Conservation (phyloP, 1,140 invertebrate genomes). For the Procambarus virginalis region DNA sequence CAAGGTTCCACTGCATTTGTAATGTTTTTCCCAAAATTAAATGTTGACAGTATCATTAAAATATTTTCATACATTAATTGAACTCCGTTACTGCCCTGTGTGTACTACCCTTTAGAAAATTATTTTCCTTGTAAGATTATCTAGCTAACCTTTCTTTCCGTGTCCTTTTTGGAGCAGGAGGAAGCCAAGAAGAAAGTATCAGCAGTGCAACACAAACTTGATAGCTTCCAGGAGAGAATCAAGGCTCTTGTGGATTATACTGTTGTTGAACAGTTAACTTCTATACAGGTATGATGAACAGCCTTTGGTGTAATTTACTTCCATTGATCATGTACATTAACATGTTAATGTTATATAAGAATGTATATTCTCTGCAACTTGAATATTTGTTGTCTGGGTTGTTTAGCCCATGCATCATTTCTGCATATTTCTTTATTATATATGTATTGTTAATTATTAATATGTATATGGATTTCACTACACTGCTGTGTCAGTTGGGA, state of each 20-base stretch:
- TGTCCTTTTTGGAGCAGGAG: constrained; percentile 29
- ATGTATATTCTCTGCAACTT: too few relatives aligned
- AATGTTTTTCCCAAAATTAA: not conserved
- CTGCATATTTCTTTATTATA: too few relatives aligned
- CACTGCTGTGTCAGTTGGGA: too few relatives aligned
- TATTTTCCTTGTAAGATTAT: not conserved
- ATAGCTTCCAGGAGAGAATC: constrained; percentile 65
- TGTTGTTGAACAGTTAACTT: constrained; percentile 58
- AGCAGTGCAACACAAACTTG: constrained; percentile 44
- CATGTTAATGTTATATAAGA: too few relatives aligned
- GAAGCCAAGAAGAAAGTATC: constrained; percentile 40
- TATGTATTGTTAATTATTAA: too few relatives aligned
- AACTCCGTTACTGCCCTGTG: not conserved
- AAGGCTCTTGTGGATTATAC: constrained; percentile 60
- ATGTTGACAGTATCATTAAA: not conserved
- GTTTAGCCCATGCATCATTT: too few relatives aligned
- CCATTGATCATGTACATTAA: too few relatives aligned
- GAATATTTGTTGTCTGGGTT: too few relatives aligned
- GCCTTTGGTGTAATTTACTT: too few relatives aligned
- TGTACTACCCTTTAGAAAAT: not conserved
- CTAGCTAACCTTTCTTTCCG: not conserved
- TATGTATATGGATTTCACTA: too few relatives aligned
- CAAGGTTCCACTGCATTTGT: not conserved
- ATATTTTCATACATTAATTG: not conserved
- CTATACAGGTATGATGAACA: constrained; percentile 54